phyloP scores from a whole-genome alignment of 2,888 invertebrate genomes.

The Bimastos eiseni region DNA sequence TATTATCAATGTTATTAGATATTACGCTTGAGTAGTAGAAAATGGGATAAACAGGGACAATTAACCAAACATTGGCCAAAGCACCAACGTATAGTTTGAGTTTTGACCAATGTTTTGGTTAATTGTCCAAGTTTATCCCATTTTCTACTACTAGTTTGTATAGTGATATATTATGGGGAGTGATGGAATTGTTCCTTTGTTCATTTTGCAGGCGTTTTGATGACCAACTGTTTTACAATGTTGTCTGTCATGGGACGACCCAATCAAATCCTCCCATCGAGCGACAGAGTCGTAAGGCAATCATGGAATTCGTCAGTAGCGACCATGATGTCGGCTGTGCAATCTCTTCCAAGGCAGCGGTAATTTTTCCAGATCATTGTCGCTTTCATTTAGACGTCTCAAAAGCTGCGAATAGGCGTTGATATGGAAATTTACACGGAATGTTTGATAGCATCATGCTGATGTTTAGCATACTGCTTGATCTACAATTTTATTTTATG shows the following conservation, averaged over 20 bases:
- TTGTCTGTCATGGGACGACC: not conserved
- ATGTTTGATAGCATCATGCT: not conserved
- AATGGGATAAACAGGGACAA: too few species aligned
- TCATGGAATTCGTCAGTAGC: slow-evolving; percentile 3
- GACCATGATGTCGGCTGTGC: slow-evolving; percentile 2
- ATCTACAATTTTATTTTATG: too few species aligned
- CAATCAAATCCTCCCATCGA: not conserved
- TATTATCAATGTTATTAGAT: too few species aligned
- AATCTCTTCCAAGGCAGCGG: not conserved
- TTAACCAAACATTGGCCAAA: too few species aligned
- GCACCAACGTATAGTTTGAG: too few species aligned
- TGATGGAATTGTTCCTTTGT: not conserved
- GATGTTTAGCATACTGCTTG: too few species aligned
- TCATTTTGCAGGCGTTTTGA: not conserved
- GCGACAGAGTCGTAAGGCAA: not conserved
- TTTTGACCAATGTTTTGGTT: too few species aligned
- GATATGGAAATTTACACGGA: not conserved
- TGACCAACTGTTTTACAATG: not conserved
- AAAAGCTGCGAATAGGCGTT: not conserved
- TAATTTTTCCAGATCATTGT: not conserved
- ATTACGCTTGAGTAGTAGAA: too few species aligned
- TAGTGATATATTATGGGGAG: not conserved
- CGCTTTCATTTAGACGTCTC: not conserved
- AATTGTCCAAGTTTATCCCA: too few species aligned
- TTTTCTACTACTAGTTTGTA: not conserved